Percentiles rank a stretch among this genome's conserved stretches.
Conservation (phyloP, 1,140 invertebrate species). For the Meteorus sp. region DNA sequence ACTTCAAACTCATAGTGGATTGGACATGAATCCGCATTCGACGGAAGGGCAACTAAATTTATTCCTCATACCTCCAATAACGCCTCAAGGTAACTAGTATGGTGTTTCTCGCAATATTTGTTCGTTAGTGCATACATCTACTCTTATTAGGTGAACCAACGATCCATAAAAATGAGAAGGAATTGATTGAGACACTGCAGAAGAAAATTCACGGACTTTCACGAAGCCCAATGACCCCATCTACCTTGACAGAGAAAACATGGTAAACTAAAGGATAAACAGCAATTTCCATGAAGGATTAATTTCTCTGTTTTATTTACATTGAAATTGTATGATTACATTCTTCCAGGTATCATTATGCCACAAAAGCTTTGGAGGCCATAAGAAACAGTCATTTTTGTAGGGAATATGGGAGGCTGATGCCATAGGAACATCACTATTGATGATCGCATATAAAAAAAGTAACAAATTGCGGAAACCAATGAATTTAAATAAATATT, state of each 20-base stretch:
- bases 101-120: not conserved
- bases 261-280: constrained; percentile 61
- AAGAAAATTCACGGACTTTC: constrained; percentile 71
- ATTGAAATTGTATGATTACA: constrained; percentile 16
- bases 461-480: constrained; percentile 8
- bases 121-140: not conserved
- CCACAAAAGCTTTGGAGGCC: constrained; percentile 78
- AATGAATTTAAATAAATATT: not conserved
- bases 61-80: constrained; percentile 70
- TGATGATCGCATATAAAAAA: constrained; percentile 8
- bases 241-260: constrained; percentile 69
- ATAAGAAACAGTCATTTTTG: constrained; percentile 82
- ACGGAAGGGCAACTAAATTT: constrained; percentile 69
- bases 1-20: constrained; percentile 69
- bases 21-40: constrained; percentile 63
- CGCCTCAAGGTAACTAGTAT: constrained; percentile 60
- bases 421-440: constrained; percentile 59
- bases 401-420: constrained; percentile 77
- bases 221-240: constrained; percentile 67
- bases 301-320: constrained; percentile 22
- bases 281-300: not conserved
- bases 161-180: constrained; percentile 69
- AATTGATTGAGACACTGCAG: constrained; percentile 67
- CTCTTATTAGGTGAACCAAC: constrained; percentile 59
- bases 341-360: constrained; percentile 71